phyloP scores from a whole-genome alignment of 2,797 vertebrate species.

The Parauchenoglanis ngamensis region DNA sequence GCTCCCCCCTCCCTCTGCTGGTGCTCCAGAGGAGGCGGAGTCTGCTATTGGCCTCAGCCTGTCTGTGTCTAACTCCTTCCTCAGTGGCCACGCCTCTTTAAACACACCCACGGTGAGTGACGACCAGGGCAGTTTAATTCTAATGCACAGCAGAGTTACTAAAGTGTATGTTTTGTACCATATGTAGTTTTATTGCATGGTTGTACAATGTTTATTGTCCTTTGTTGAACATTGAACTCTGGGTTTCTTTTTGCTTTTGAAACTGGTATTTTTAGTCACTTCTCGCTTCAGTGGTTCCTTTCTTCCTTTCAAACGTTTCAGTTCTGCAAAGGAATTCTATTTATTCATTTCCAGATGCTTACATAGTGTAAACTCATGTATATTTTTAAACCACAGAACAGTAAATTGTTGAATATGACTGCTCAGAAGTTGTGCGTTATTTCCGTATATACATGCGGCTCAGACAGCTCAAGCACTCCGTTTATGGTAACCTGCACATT shows the following conservation, averaged over 20 bases:
- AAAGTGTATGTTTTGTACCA: not conserved
- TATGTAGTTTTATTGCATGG: not conserved
- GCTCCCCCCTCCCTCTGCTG: conserved; percentile 92
- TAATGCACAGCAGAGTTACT: not conserved
- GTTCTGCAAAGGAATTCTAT: not conserved
- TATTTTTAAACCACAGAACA: not conserved
- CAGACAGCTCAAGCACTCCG: not conserved
- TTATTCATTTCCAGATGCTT: not conserved
- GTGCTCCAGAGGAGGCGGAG: conserved; percentile 88
- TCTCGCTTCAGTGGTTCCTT: not conserved
- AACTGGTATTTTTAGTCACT: not conserved
- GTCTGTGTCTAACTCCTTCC: conserved; percentile 98
- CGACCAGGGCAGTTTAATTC: not conserved
- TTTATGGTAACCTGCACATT: not conserved
- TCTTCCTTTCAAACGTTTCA: not conserved
- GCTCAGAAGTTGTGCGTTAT: not conserved
- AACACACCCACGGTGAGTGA: conserved; percentile 89
- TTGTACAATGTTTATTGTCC: not conserved
- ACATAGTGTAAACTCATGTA: too few species aligned
- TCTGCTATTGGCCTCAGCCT: conserved; percentile 92
- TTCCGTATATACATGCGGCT: not conserved
- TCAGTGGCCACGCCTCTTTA: conserved; percentile 92
- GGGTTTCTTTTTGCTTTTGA: not conserved
- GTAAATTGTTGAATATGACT: too few species aligned
- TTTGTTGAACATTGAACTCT: not conserved